Evolutionary conservation across 2,797 vertebrate genomes (phyloP).

Genomic region (Bufotes viridis): DNA sequence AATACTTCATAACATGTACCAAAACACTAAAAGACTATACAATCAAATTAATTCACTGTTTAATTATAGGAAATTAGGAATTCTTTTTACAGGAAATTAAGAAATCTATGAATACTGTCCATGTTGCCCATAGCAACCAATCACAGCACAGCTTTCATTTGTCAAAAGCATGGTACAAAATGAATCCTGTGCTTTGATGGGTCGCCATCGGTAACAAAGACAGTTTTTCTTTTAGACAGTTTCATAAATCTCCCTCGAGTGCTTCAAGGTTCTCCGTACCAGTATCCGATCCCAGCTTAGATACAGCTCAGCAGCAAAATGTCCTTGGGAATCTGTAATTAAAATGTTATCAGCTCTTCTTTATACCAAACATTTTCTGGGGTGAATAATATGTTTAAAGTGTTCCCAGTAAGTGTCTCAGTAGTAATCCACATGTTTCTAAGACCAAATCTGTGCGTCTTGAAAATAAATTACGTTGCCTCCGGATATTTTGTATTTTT

Average conservation of each 20-base stretch:
- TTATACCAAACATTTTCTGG: neutral
- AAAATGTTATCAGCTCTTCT: neutral
- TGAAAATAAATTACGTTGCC: constrained; percentile 16
- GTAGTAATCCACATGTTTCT: neutral
- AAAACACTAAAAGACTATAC: neutral
- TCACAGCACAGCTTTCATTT: too few species aligned
- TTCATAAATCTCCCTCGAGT: neutral
- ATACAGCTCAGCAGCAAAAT: neutral
- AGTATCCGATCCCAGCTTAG: neutral
- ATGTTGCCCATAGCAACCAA: too few species aligned
- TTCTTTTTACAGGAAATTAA: too few species aligned
- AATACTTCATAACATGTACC: neutral
- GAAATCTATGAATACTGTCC: too few species aligned
- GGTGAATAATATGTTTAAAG: constrained; percentile 4
- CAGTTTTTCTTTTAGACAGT: too few species aligned
- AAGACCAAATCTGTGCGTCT: neutral
- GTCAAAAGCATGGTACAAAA: too few species aligned
- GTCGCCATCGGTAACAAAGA: too few species aligned
- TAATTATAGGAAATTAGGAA: neutral
- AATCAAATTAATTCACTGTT: neutral
- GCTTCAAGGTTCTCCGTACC: neutral
- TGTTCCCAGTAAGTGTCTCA: constrained; percentile 7
- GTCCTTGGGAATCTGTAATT: neutral
- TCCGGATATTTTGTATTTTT: neutral
- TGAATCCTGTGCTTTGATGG: too few species aligned